These are phyloP conservation scores for Elachura formosa DNA, from an alignment of 2,113 vertebrate species.

Conservation along the genomic window DNA sequence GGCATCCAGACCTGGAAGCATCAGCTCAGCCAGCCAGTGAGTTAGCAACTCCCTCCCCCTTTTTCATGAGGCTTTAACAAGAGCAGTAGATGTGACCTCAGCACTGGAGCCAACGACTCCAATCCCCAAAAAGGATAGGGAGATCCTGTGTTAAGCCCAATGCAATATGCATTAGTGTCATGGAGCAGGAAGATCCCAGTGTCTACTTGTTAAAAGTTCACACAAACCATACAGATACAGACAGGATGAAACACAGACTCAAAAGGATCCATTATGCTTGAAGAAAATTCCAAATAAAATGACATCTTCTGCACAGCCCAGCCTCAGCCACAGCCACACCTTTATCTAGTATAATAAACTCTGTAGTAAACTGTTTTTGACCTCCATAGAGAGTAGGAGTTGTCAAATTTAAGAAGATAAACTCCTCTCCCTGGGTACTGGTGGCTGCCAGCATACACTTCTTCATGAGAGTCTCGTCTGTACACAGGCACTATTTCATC, in stretches of 20 bases:
- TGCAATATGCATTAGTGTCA: slow-evolving; percentile 60
- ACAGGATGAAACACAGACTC: slow-evolving; percentile 63
- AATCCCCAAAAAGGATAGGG: slow-evolving; percentile 23
- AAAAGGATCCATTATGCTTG: slow-evolving; percentile 65
- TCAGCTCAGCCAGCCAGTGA: slow-evolving; percentile 12
- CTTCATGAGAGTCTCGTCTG: slow-evolving; percentile 97
- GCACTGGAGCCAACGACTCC: slow-evolving; percentile 39
- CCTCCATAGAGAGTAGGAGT: slow-evolving; percentile 98
- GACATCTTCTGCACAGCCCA: slow-evolving; percentile 68
- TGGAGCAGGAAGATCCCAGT: slow-evolving; percentile 62
- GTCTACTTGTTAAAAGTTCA: slow-evolving; percentile 63
- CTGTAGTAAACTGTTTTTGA: slow-evolving; percentile 99
- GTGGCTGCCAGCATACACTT: slow-evolving; percentile 98
- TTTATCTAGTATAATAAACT: slow-evolving; percentile 99
- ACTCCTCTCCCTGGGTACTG: slow-evolving; percentile 96
- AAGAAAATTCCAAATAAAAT: slow-evolving; percentile 67
- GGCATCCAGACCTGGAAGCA: slow-evolving; percentile 50
- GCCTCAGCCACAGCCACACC: slow-evolving; percentile 65
- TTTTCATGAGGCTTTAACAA: slow-evolving; percentile 50
- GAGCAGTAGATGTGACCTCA: slow-evolving; percentile 21
- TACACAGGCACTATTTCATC: slow-evolving; percentile 99
- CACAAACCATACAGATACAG: slow-evolving; percentile 62
- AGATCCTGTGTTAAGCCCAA: slow-evolving; percentile 58
- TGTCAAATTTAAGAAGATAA: slow-evolving; percentile 99
- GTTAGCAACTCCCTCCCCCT: slow-evolving; percentile 12